Evolutionary conservation across 2,797 vertebrate species (phyloP).

Genomic region (Vultur gryphus): DNA sequence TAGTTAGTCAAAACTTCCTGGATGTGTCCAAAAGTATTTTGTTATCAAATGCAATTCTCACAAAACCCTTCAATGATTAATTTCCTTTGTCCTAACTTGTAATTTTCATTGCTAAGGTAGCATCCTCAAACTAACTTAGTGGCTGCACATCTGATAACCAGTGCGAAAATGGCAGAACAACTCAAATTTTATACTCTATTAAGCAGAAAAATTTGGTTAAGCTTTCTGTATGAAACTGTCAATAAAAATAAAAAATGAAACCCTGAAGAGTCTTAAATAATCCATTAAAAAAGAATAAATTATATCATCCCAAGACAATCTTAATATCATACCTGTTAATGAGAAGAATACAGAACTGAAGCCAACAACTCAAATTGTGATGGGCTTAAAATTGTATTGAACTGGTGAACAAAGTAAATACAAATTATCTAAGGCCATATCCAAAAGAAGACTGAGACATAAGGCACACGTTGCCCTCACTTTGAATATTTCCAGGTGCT

Average conservation of each 20-base stretch:
- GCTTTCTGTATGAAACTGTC: not conserved
- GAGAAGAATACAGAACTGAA: not conserved
- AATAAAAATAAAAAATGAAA: not conserved
- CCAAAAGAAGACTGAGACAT: not conserved
- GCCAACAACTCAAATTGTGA: fast-evolving
- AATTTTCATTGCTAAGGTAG: not conserved
- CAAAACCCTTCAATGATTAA: not conserved
- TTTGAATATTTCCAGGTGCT: not conserved
- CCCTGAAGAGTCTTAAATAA: not conserved
- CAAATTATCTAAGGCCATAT: not conserved
- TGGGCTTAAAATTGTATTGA: not conserved
- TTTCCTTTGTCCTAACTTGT: not conserved
- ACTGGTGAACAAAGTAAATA: not conserved
- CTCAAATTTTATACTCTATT: not conserved
- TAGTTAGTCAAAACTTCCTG: not conserved
- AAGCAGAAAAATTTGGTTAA: not conserved
- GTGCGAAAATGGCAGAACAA: not conserved
- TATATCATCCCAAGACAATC: not conserved
- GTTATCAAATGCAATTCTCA: not conserved
- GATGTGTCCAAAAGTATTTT: not conserved
- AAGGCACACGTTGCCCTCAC: not conserved
- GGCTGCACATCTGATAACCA: not conserved
- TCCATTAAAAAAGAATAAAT: not conserved
- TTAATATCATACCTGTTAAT: not conserved
- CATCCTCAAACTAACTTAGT: not conserved